These are phyloP conservation scores for Phymatocera aterrima DNA, from an alignment of 2,888 invertebrate genomes.

Conservation along the genomic window DNA sequence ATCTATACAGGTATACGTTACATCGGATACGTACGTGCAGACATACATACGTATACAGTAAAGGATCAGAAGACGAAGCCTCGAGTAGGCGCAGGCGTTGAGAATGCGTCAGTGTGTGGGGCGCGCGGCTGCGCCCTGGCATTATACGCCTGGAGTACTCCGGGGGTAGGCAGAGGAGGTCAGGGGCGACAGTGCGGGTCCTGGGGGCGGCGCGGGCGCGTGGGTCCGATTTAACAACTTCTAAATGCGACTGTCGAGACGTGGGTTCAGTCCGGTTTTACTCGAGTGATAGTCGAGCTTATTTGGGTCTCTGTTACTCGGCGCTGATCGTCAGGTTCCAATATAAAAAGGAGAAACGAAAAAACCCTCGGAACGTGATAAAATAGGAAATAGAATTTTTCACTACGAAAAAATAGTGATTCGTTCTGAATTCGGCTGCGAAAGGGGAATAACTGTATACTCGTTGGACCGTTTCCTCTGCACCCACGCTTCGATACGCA, in stretches of 20 bases:
- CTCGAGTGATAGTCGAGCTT: constrained; percentile 29
- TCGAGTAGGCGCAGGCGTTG: constrained; percentile 44
- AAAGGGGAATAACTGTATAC: background rate
- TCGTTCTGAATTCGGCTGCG: background rate
- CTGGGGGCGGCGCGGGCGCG: constrained; percentile 73
- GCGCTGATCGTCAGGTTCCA: constrained; percentile 13
- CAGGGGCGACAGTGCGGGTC: constrained; percentile 72
- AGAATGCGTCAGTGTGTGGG: constrained; percentile 48
- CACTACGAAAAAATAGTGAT: background rate
- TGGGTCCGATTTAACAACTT: constrained; percentile 69
- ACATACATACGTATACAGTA: background rate
- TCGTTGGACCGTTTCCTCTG: background rate
- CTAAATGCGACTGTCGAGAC: constrained; percentile 55
- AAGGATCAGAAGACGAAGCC: constrained; percentile 43
- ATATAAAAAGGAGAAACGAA: constrained; percentile 16
- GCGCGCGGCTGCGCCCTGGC: constrained; percentile 57
- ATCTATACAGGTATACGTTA: background rate
- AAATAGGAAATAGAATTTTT: constrained; percentile 46
- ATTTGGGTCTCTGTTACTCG: constrained; percentile 31
- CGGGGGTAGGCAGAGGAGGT: constrained; percentile 51
- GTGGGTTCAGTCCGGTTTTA: constrained; percentile 30
- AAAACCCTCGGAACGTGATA: background rate
- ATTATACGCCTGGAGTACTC: constrained; percentile 41
- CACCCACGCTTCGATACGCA: constrained; percentile 11
- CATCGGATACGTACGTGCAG: too few relatives aligned